Evolutionary conservation across 2,888 invertebrate genomes (phyloP), one percentile per base, ranked within the genome.

Genomic region (Drosophila macrothrix): DNA sequence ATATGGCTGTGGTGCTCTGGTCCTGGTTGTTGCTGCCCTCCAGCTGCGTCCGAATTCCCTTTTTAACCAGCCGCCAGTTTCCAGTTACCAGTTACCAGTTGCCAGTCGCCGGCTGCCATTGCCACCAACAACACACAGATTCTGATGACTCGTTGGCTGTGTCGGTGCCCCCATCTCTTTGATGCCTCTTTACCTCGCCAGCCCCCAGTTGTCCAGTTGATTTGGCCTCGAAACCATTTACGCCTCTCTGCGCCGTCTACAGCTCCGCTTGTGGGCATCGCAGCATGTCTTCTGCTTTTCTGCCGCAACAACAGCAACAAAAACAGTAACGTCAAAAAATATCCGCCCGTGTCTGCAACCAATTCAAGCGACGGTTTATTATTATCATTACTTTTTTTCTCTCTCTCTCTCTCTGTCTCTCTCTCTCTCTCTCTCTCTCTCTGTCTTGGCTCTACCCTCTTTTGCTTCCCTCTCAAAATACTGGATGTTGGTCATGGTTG

Each of bases 291-390:
- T 84, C 81, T 84, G 52, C 76, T 85, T 58, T 62, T 31, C 31
- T 66, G 76, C 55, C 59, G 61, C 66, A 66, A 62, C 74, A 67
- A 90, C 80, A 65, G 75, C 62, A 62, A 66, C 63, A 65, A 74
- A 54, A 59, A 69, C 53, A 69, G 75, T 71, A 71, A 91, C 80
- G 90, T 90, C 90, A 90, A 86, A 90, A 91, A 88, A 91, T 91
- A 90, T 89, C 81, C 90, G 87, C 90, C 91, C 83, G 86, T 86
- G 89, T 91, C 89, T 91, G 86, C 84, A 74, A 81, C 82, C 83
- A 86, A 85, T 79, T 76, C 76, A 64, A 74, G 67, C 82, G 67
- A 52, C 71, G 78, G 62, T 78, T 86, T 77, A 82, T 84, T 84
- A 84, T 84, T 84, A 84, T 81, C 67, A 79, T 82, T 74, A 67